Base-by-base conservation (phyloP, 2,113 vertebrate genomes). In the Etheostoma cragini region DNA sequence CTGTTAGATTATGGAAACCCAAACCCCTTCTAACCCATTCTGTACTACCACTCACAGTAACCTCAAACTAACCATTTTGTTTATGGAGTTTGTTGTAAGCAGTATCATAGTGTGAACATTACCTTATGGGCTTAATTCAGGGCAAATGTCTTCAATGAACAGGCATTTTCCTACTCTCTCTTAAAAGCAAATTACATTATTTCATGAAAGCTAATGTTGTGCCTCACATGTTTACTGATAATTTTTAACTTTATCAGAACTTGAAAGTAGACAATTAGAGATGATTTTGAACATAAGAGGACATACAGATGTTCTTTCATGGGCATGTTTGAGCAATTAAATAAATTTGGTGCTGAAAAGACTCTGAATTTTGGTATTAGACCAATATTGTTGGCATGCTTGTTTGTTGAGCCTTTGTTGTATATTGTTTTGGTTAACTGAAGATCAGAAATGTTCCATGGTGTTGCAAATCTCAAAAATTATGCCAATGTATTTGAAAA, bases 371-470 rank as follows among this genome's bases (percentile, higher is more conserved):
- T 49, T 0, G 13, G 35, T 67, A 42, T 68, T 46, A 69, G 49
- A 42, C 3, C 6, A 22, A 5, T 73, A 13, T 38, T 24, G 22
- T 24, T 68, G 17, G 17, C 33, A 49, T 71, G 33, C 19, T 35
- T 49, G 26, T 54, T 79, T 47, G 63, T 11, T 30, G 2, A 60
- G 47, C n/a, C 17, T 62, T 54, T 63, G 11, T 15, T 50, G 19
- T 14, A n/a, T 54, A 60, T 58, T 81, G 52, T 69, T 69, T 26
- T 19, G 10, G n/a, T 78, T 74, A 53, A 52, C 19, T 13, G 24
- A 58, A 30, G 13, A 56, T 47, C 30, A 5, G 10, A 1, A 30
- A 12, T 71, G 76, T 80, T 21, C 30, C 46, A 54, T 38, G 49
- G 10, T 17, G 21, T 53, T 57, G 14, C 49, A 62, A 14, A 6